These are phyloP conservation scores for Pangasianodon gigas DNA, from an alignment of 2,113 vertebrate genomes.

Conservation along the genomic window DNA sequence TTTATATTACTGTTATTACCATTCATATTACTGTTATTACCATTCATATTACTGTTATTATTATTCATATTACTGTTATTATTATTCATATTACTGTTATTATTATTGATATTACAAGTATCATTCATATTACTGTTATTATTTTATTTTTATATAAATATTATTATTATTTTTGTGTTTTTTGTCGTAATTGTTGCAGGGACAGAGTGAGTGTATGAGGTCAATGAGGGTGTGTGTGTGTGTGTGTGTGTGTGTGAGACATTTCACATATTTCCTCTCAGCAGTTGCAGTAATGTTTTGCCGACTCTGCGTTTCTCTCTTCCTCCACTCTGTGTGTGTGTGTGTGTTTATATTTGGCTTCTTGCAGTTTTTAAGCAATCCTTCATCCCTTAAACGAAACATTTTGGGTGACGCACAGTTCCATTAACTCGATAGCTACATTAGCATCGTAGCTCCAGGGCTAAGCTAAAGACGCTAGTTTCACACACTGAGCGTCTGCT, in stretches of 20 bases:
- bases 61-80: no score
- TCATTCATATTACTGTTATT: not conserved
- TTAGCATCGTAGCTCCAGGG: not conserved
- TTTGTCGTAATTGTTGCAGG: not conserved
- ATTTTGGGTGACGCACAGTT: not conserved
- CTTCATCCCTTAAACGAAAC: not conserved
- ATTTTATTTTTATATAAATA: no score
- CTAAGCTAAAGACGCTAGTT: not conserved
- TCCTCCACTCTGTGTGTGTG: constrained; percentile 5
- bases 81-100: not conserved
- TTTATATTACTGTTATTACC: not conserved
- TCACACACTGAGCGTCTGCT: not conserved
- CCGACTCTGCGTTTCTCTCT: not conserved
- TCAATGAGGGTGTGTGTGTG: not conserved
- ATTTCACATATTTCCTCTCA: not conserved
- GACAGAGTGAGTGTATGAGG: not conserved
- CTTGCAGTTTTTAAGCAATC: not conserved
- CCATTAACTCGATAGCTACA: not conserved
- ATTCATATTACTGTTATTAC: no score
- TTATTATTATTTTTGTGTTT: not conserved
- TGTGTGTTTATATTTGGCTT: not conserved
- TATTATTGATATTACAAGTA: no score
- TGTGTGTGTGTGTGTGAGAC: not conserved
- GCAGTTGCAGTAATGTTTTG: not conserved
- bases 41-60: no score